phyloP scores from a whole-genome alignment of 2,797 vertebrate genomes.

The Sarcoramphus papa region DNA sequence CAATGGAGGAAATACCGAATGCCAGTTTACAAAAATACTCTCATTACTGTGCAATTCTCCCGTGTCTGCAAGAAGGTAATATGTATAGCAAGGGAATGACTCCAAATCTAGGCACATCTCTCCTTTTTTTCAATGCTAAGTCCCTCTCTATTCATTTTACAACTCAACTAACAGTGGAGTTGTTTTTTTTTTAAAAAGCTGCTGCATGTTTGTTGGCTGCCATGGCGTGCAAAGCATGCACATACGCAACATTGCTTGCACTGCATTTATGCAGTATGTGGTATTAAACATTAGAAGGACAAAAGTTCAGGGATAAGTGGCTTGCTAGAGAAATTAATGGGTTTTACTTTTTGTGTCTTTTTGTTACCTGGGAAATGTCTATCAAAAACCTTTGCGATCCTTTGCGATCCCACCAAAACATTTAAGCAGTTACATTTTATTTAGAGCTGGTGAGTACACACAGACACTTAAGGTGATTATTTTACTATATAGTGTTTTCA shows the following conservation, averaged over 20 bases:
- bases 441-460: neutral
- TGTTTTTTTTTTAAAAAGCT: neutral
- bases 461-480: neutral
- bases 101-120: neutral
- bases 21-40: neutral
- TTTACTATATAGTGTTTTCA: neutral
- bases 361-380: neutral
- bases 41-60: neutral
- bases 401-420: neutral
- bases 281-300: neutral
- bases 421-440: neutral
- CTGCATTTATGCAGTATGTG: neutral
- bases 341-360: neutral
- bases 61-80: neutral
- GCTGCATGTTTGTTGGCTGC: neutral
- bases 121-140: neutral
- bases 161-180: fast-evolving
- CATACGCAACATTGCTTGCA: neutral
- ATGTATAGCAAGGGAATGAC: neutral
- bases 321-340: neutral
- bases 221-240: neutral
- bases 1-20: neutral
- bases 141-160: neutral
- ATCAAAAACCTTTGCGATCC: neutral
- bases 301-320: neutral